These are phyloP conservation scores for Centropus bengalensis DNA, from an alignment of 2,113 vertebrate genomes.

Conservation along the genomic window DNA sequence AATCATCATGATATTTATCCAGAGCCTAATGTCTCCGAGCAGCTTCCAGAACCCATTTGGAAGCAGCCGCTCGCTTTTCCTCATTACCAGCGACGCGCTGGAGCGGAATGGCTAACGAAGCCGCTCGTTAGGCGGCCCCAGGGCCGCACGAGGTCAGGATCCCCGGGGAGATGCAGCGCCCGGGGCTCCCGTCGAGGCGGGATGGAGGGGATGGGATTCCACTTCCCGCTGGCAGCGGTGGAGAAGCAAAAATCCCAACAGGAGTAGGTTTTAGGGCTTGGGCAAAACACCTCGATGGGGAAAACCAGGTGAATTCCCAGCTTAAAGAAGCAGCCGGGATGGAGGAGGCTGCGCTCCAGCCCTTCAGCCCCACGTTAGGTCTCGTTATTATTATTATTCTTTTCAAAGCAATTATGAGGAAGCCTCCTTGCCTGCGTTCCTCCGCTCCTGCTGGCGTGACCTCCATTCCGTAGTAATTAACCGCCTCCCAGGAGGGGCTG, in stretches of 20 bases:
- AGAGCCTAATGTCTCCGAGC: not conserved
- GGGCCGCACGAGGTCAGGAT: not conserved
- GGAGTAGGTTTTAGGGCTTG: not conserved
- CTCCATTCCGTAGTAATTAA: slow-evolving; percentile 1
- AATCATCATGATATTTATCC: not conserved
- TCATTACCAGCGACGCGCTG: not conserved
- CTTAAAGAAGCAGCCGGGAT: not conserved
- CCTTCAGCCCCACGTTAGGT: not conserved
- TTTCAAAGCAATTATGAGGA: not conserved
- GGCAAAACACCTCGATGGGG: not conserved
- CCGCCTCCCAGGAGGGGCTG: not conserved
- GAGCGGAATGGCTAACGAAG: not conserved
- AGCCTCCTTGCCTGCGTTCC: not conserved
- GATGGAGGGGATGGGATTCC: not conserved
- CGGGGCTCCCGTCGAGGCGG: not conserved
- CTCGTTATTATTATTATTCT: not conserved
- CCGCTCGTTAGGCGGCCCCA: not conserved
- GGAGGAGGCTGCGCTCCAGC: not conserved
- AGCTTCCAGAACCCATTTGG: not conserved
- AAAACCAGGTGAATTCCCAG: not conserved
- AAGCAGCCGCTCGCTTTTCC: not conserved
- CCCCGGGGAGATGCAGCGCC: not conserved
- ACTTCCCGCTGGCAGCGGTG: not conserved
- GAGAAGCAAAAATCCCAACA: not conserved
- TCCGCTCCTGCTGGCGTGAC: not conserved